These are phyloP conservation scores for Peromyscus attwateri DNA, from an alignment of 2,797 vertebrate genomes.

Conservation along the genomic window DNA sequence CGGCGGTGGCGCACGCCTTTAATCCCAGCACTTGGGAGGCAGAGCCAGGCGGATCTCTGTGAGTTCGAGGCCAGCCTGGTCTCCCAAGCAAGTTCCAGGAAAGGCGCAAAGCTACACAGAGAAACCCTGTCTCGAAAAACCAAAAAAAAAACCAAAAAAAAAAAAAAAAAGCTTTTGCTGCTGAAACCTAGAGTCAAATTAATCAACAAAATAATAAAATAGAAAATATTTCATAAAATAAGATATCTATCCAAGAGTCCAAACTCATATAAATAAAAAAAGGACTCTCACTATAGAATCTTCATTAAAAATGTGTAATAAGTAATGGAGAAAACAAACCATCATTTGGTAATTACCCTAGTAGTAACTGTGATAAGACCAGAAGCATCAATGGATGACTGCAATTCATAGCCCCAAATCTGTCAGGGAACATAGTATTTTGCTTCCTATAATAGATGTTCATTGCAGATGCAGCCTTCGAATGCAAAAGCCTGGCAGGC, in stretches of 20 bases:
- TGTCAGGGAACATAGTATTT: constrained; percentile 9
- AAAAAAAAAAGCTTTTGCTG: constrained; percentile 8
- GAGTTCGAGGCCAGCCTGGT: too few relatives aligned
- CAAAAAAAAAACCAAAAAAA: too few relatives aligned
- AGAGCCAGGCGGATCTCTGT: too few relatives aligned
- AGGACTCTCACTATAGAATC: neutral
- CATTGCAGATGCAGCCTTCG: neutral
- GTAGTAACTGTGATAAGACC: neutral
- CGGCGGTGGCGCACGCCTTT: too few relatives aligned
- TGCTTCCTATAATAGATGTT: neutral
- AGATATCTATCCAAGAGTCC: neutral
- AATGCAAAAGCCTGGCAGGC: neutral
- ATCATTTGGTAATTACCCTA: neutral
- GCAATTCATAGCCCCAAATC: neutral
- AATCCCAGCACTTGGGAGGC: too few relatives aligned
- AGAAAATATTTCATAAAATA: neutral
- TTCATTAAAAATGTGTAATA: neutral
- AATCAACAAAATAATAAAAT: constrained; percentile 21
- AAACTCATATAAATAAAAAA: neutral
- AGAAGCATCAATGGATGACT: neutral
- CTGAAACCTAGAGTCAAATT: neutral
- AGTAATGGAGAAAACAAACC: neutral
- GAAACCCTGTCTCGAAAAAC: too few relatives aligned
- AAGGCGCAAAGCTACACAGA: too few relatives aligned
- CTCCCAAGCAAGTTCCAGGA: too few relatives aligned